These are phyloP conservation scores for Calypte anna DNA, from an alignment of 2,113 vertebrate genomes.

Conservation along the genomic window DNA sequence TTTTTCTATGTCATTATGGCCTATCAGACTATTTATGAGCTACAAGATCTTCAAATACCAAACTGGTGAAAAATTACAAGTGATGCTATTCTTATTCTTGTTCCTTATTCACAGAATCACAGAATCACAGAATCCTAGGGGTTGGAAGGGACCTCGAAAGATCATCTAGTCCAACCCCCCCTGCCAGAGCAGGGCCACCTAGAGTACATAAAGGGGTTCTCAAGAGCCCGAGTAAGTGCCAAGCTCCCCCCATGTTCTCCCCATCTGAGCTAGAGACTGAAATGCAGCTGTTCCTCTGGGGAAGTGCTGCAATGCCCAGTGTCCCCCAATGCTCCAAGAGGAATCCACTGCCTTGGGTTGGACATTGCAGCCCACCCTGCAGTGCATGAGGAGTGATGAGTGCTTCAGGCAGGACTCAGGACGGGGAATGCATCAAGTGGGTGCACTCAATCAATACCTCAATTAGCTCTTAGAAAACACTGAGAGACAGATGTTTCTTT, in stretches of 20 bases:
- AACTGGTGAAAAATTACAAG: not conserved
- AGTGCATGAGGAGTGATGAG: fast-evolving
- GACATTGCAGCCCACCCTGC: not conserved
- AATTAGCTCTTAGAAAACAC: not conserved
- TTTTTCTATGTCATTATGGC: not conserved
- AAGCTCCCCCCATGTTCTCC: not conserved
- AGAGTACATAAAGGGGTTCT: not conserved
- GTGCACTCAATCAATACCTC: not conserved
- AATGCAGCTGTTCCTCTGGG: not conserved
- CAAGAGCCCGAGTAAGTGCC: not conserved
- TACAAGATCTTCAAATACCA: not conserved
- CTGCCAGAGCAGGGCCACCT: no score
- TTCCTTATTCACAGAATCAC: no score
- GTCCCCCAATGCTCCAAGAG: not conserved
- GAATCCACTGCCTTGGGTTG: not conserved
- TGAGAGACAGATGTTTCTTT: not conserved
- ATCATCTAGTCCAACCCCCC: no score
- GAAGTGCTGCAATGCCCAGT: not conserved
- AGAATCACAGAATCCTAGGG: no score
- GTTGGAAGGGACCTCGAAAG: no score
- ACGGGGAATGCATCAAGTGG: not conserved
- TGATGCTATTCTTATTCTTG: not conserved
- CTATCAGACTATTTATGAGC: not conserved
- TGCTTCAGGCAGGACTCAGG: not conserved
- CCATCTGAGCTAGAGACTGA: not conserved